Conservation (phyloP, 2,113 vertebrate genomes). For the Nerophis ophidion region DNA sequence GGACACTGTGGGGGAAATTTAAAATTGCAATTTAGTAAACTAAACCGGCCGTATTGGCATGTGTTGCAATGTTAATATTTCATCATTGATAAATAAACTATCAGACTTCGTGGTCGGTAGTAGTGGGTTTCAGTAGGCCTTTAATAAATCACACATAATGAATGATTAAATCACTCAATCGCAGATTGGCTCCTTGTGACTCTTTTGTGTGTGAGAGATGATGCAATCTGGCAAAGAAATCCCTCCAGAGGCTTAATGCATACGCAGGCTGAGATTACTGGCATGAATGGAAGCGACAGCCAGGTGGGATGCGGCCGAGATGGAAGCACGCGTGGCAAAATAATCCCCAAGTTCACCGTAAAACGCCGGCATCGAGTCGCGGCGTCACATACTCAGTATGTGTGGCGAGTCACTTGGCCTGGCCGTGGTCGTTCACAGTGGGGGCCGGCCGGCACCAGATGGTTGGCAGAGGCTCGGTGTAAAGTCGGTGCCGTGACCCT, state of each 20-base stretch:
- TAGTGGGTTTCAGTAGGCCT: too few species aligned
- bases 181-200: background rate
- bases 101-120: too few species aligned
- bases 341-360: slow-evolving; percentile 55
- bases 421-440: slow-evolving; percentile 38
- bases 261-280: background rate
- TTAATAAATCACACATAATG: background rate
- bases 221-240: slow-evolving; percentile 8
- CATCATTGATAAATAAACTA: too few species aligned
- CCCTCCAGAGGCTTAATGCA: background rate
- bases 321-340: slow-evolving; percentile 25
- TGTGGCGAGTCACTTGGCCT: slow-evolving; percentile 25
- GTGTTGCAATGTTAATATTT: too few species aligned
- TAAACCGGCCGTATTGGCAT: too few species aligned
- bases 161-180: slow-evolving; percentile 3
- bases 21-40: too few species aligned
- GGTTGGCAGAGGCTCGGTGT: slow-evolving; percentile 43
- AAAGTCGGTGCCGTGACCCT: slow-evolving; percentile 33
- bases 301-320: slow-evolving; percentile 36
- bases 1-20: too few species aligned
- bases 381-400: slow-evolving; percentile 46
- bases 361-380: slow-evolving; percentile 46
- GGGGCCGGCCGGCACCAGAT: slow-evolving; percentile 51
- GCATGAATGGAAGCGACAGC: slow-evolving; percentile 26
- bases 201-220: slow-evolving; percentile 3